Base-by-base conservation (phyloP, 2,113 vertebrate genomes). In the Archocentrus centrarchus region DNA sequence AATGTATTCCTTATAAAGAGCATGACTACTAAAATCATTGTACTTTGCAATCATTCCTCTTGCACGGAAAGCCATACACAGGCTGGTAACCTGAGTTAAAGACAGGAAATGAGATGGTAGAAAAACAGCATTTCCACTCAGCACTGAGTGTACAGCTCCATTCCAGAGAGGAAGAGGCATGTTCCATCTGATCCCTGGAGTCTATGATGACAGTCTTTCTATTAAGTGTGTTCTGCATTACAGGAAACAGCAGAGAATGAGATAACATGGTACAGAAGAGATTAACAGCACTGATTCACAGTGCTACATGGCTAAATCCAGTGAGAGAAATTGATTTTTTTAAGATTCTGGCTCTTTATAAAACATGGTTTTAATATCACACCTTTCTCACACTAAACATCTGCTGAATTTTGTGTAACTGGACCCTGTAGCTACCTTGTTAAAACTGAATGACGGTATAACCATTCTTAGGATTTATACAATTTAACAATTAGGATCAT, bases 101-200 rank as follows among this genome's bases (percentile, higher is more conserved):
- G 47, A 62, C 60, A 84, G 87, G 89, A 92, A 63, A 77, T 80
- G 35, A 86, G 50, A 85, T 13, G 24, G 22, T 14, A 35, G 27
- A 77, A 37, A 85, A 86, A 79, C 88, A 79, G 64, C 32, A 77
- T 85, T 88, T 90, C 83, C 39, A 59, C 58, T 86, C 70, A 81
- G 41, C 79, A 20, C 58, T 79, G 58, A 83, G 79, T 86, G 44
- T 32, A 53, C 66, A 73, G 66, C 27, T 73, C 24, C 50, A 13
- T 53, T 32, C 66, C 66, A 73, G 32, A 80, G 86, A 86, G 84
- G 85, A 91, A 87, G 76, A 75, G 55, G 35, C 77, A 58, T 32
- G 73, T 87, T 78, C 83, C 13, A 88, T 90, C 83, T 60, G 66
- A 87, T 91, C 80, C 83, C 82, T 15, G 5, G 61, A 88, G 81